A percentile compares a stretch with the other conserved stretches of the same genome.
phyloP scores from a whole-genome alignment of 2,888 invertebrate genomes.

The Lasiommata megera region DNA sequence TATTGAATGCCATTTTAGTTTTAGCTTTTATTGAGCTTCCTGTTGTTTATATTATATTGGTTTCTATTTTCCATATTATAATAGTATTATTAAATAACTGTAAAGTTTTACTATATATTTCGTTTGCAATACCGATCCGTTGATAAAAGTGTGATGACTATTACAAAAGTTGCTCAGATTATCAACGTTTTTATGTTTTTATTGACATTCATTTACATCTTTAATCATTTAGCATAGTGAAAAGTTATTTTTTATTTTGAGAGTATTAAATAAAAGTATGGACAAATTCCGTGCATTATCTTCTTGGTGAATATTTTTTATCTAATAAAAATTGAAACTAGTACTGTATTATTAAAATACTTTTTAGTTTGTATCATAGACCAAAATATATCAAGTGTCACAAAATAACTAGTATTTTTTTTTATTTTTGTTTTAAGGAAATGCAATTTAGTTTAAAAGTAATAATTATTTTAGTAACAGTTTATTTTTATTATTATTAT shows the following conservation, averaged over 20 bases:
- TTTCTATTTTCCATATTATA: constrained; percentile 2
- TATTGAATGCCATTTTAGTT: constrained; percentile 61
- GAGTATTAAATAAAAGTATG: background rate
- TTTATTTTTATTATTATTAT: background rate
- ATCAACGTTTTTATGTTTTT: constrained; percentile 21
- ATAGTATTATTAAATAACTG: background rate
- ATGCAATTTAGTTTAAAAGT: constrained; percentile 25
- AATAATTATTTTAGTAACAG: background rate
- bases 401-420: constrained; percentile 25
- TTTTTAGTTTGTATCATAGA: background rate
- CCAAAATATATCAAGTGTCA: constrained; percentile 16
- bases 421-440: constrained; percentile 23
- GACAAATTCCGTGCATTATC: background rate
- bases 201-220: constrained; percentile 22
- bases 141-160: constrained; percentile 1
- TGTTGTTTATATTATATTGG: constrained; percentile 41
- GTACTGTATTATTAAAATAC: background rate
- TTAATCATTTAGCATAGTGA: constrained; percentile 1
- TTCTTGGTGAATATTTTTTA: background rate
- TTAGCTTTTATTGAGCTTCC: constrained; percentile 67
- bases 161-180: constrained; percentile 24
- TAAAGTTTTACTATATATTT: background rate
- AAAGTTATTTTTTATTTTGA: background rate
- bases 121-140: constrained; percentile 5
- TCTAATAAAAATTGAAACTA: background rate